Percentiles rank a stretch among this genome's conserved stretches.
phyloP scores from a whole-genome alignment of 2,888 invertebrate species.

The Crepidodera aurea region DNA sequence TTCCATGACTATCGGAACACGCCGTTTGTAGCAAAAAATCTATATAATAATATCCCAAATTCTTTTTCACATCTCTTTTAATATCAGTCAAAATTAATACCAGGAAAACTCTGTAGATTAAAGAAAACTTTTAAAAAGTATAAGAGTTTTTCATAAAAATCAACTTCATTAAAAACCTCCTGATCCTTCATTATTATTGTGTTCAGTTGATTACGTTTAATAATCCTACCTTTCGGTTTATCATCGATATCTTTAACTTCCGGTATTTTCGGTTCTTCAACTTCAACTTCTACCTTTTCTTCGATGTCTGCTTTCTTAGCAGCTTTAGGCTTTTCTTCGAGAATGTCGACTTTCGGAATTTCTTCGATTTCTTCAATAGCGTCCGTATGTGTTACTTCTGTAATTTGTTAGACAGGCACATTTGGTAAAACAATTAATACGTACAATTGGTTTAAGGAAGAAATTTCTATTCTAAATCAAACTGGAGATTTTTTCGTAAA shows the following conservation, averaged over 20 bases:
- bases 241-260: conserved; percentile 53
- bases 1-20: no score
- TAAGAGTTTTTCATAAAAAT: no score
- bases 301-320: conserved; percentile 46
- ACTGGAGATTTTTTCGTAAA: conserved; percentile 29
- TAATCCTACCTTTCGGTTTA: conserved; percentile 45
- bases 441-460: conserved; percentile 9
- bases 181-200: no score
- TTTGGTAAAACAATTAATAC: conserved; percentile 17
- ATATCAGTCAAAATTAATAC: no score
- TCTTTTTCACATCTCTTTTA: no score
- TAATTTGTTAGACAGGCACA: conserved; percentile 45
- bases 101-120: no score
- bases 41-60: no score
- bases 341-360: conserved; percentile 61
- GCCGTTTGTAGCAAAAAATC: no score
- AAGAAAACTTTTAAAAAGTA: no score
- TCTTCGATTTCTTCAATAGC: conserved; percentile 58
- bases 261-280: conserved; percentile 54
- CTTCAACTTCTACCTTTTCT: conserved; percentile 49
- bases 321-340: conserved; percentile 60
- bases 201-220: no score
- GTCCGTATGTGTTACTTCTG: conserved; percentile 61
- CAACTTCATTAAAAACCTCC: no score
- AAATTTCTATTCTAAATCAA: no score